These are phyloP conservation scores for Caenorhabditis sp. DNA, from an alignment of 2,888 invertebrate genomes.

Conservation along the genomic window DNA sequence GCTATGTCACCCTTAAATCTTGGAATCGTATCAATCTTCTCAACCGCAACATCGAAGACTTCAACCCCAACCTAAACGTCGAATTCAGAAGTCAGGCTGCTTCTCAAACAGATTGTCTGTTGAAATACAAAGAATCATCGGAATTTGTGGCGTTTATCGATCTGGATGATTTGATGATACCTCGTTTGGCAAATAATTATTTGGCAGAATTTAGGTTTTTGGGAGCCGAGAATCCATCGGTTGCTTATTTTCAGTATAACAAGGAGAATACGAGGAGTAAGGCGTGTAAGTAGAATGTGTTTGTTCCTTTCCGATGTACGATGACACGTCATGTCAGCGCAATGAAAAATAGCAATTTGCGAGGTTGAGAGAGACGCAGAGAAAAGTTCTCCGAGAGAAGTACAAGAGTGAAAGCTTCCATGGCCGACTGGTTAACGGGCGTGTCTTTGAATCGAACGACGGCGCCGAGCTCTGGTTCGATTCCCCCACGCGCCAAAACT, in stretches of 20 bases:
- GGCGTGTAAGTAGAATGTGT: conserved; percentile 40
- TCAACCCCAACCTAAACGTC: conserved; percentile 53
- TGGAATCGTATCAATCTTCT: conserved; percentile 42
- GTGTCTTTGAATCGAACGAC: too few relatives aligned
- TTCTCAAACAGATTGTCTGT: conserved; percentile 51
- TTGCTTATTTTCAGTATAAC: conserved; percentile 28
- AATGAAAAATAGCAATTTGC: too few relatives aligned
- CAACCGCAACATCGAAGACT: conserved; percentile 34
- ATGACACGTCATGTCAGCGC: too few relatives aligned
- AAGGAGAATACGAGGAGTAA: conserved; percentile 32
- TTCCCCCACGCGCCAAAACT: too few relatives aligned
- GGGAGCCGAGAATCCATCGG: conserved; percentile 18
- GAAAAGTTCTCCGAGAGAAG: too few relatives aligned
- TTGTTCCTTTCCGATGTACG: too few relatives aligned
- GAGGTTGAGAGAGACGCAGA: too few relatives aligned
- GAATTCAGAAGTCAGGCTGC: conserved; percentile 54
- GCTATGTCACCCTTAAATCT: conserved; percentile 40
- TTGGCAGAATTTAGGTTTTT: conserved; percentile 20
- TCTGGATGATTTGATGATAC: conserved; percentile 37
- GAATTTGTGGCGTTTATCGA: conserved; percentile 40
- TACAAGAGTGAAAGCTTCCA: too few relatives aligned
- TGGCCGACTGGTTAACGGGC: too few relatives aligned
- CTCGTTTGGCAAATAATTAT: conserved; percentile 25
- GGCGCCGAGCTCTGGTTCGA: too few relatives aligned
- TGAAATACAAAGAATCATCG: conserved; percentile 43